phyloP scores from a whole-genome alignment of 2,113 vertebrate genomes.

The Chaetodon trifascialis region DNA sequence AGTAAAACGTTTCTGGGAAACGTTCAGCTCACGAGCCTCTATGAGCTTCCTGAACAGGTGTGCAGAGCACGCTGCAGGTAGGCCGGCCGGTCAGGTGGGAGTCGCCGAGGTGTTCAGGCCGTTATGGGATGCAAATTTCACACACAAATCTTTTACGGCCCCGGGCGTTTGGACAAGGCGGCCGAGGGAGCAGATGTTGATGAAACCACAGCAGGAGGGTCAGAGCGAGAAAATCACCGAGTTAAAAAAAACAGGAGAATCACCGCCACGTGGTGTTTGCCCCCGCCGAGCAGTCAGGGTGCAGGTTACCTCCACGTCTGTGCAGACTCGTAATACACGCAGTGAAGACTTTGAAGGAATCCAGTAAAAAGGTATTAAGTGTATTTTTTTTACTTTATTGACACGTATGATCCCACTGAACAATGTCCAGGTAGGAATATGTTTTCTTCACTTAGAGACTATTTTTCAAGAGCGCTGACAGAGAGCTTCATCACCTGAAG shows the following conservation, averaged over 20 bases:
- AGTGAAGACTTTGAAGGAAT: too few relatives aligned
- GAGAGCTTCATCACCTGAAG: too few relatives aligned
- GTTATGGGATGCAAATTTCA: background rate
- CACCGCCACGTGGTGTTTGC: too few relatives aligned
- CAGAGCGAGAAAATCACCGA: background rate
- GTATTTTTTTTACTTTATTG: too few relatives aligned
- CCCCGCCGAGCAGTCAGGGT: too few relatives aligned
- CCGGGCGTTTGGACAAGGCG: background rate
- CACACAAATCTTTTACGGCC: background rate
- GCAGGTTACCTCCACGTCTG: too few relatives aligned
- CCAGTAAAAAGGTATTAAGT: too few relatives aligned
- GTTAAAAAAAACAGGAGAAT: background rate
- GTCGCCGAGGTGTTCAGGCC: background rate
- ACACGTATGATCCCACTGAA: too few relatives aligned
- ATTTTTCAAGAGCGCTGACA: too few relatives aligned
- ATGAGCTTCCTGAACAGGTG: constrained; percentile 10
- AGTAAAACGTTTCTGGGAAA: background rate
- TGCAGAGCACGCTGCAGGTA: background rate
- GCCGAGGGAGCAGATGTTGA: constrained; percentile 8
- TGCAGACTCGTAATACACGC: too few relatives aligned
- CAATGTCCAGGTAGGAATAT: too few relatives aligned
- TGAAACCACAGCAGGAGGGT: background rate
- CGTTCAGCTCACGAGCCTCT: background rate
- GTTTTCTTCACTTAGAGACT: too few relatives aligned
- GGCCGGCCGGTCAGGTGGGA: background rate